Base-by-base conservation (phyloP, 2,797 vertebrate species). In the Girardinus metallicus region DNA sequence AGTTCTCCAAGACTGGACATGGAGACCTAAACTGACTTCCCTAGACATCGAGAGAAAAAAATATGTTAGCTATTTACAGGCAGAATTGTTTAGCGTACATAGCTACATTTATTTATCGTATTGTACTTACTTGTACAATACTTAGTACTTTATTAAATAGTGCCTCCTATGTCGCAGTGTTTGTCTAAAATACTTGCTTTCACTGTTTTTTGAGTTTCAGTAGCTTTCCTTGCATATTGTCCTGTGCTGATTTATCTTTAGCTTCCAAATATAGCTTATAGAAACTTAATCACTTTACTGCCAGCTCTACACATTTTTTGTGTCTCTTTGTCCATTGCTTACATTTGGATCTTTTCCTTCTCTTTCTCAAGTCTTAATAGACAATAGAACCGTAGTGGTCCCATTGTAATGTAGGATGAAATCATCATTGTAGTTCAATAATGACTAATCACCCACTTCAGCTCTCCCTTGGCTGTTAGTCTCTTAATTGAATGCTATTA, bases 391-490 rank as follows among this genome's bases (percentile, higher is more conserved):
- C 43, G 60, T 70, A 68, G 74, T 64, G 76, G 44, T 71, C 77
- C 81, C 75, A 75, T 85, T 92, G 84, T 91, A 77, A 82, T 75
- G 80, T 90, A 77, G 85, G 78, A 89, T 87, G 85, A 89, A 87
- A 84, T 91, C 84, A 82, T 91, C 75, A 78, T 66, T 55, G 86
- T 78, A 74, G 78, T 87, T 74, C 87, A 86, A 89, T 88, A 83
- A 88, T 85, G 87, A 91, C 81, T 88, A 91, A 93, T 91, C 88
- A 82, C 81, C 87, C 85, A 86, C 85, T 87, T 87, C 86, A 88
- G 92, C 82, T 75, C 82, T 78, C 72, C 43, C 82, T 36, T 29
- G 55, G 71, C 87, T 80, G 78, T 87, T 85, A 82, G 82, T 80
- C 51, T 74, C 34, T 87, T 87, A 86, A 89, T 80, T 85, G 78